Evolutionary conservation across 92 coral and sea anemone genomes (phyloP).

Genomic region (Diadumene lineata): DNA sequence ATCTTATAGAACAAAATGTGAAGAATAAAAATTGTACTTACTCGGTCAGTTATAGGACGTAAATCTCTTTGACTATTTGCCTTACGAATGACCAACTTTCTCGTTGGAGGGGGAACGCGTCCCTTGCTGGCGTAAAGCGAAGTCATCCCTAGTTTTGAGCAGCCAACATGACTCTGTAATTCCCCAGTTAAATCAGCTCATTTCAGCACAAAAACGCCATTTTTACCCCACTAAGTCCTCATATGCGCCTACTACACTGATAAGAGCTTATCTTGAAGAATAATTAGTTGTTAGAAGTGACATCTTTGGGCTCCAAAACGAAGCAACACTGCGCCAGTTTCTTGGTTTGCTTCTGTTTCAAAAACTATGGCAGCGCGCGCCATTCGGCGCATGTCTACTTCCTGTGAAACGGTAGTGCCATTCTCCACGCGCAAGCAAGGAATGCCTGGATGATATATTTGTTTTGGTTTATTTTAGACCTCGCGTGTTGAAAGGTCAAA

Average conservation of each 20-base stretch:
- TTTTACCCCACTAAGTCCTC: background rate
- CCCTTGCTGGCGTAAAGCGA: constrained; percentile 55
- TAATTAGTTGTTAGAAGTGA: background rate
- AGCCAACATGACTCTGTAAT: background rate
- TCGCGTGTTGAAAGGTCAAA: no score
- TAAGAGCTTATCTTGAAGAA: background rate
- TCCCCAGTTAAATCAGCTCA: background rate
- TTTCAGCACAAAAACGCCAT: background rate
- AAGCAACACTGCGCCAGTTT: background rate
- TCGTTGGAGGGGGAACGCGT: constrained; percentile 86
- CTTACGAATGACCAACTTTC: constrained; percentile 88
- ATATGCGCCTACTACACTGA: background rate
- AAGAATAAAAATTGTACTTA: constrained; percentile 23
- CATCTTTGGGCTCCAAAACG: background rate
- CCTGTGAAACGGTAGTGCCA: constrained; percentile 25
- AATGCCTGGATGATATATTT: background rate
- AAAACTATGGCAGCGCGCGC: constrained; percentile 33
- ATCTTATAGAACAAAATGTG: constrained; percentile 18
- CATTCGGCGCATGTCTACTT: constrained; percentile 55
- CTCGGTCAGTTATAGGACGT: constrained; percentile 92
- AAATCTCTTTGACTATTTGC: constrained; percentile 93
- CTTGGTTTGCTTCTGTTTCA: constrained; percentile 7
- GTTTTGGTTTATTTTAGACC: background rate
- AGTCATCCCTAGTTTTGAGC: constrained; percentile 47
- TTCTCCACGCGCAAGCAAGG: background rate